Evolutionary conservation across 2,888 invertebrate species (phyloP).

Genomic region (Chymomyza caudatula): DNA sequence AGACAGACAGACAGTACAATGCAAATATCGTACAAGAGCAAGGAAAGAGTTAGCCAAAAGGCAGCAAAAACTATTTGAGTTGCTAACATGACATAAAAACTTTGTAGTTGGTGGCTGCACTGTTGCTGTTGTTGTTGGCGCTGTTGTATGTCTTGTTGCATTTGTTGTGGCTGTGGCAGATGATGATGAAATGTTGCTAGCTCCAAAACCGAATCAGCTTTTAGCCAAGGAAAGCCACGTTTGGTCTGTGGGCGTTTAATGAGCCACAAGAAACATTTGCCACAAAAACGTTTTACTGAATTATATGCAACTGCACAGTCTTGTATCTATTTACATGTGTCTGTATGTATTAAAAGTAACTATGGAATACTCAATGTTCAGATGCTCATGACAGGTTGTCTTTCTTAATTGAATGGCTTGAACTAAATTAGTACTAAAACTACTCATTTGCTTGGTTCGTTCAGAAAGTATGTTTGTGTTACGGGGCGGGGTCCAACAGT

Average conservation of each 20-base stretch:
- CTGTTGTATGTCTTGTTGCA: not conserved
- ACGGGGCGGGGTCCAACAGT: too few relatives aligned
- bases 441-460: not conserved
- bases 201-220: not conserved
- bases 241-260: not conserved
- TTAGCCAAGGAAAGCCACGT: not conserved
- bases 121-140: not conserved
- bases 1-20: conserved; percentile 15
- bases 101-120: not conserved
- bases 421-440: not conserved
- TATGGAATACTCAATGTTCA: not conserved
- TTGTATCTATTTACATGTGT: not conserved
- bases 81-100: conserved; percentile 5
- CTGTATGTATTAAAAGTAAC: not conserved
- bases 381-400: not conserved
- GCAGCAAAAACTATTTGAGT: not conserved
- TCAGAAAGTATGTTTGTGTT: too few relatives aligned
- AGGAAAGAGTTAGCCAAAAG: not conserved
- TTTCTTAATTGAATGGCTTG: not conserved
- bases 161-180: not conserved
- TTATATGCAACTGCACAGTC: not conserved
- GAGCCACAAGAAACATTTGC: not conserved
- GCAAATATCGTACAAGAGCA: conserved; percentile 13
- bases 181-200: conserved; percentile 1
- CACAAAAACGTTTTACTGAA: not conserved